Percentiles rank a stretch among this genome's conserved stretches.
These are phyloP conservation scores for Condylostylus longicornis DNA, from an alignment of 1,140 invertebrate genomes.

Conservation along the genomic window DNA sequence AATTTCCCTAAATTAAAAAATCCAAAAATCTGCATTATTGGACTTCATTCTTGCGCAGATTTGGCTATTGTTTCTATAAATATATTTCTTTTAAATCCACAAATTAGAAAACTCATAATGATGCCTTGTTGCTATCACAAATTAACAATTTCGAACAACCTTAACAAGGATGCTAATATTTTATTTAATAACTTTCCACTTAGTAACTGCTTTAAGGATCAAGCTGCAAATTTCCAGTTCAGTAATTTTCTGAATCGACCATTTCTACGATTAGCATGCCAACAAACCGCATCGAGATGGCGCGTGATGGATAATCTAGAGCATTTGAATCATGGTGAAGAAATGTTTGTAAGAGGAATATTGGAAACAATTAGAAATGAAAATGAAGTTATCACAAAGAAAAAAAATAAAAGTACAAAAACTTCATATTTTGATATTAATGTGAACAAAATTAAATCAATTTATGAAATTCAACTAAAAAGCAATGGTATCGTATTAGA, in stretches of 20 bases:
- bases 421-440: not conserved
- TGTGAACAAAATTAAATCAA: not conserved
- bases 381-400: constrained; percentile 6
- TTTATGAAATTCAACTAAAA: constrained; percentile 6
- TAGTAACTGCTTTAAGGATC: constrained; percentile 27
- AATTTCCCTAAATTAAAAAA: constrained; percentile 7
- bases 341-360: constrained; percentile 20
- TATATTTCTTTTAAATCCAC: constrained; percentile 48
- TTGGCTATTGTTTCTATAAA: constrained; percentile 55
- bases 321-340: constrained; percentile 15
- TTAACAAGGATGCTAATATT: not conserved
- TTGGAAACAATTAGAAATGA: constrained; percentile 12
- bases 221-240: not conserved
- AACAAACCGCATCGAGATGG: constrained; percentile 20
- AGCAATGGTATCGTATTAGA: not conserved
- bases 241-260: constrained; percentile 36
- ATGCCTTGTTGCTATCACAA: constrained; percentile 83
- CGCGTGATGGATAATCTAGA: constrained; percentile 1
- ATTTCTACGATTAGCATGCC: constrained; percentile 49
- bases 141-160: constrained; percentile 27
- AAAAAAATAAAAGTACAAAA: constrained; percentile 3
- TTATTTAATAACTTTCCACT: constrained; percentile 46
- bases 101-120: constrained; percentile 45
- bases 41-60: constrained; percentile 73
- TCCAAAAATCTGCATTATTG: constrained; percentile 39